Evolutionary conservation across 2,113 vertebrate genomes (phyloP), one percentile per base, ranked within the genome.

Genomic region (Spea bombifrons): DNA sequence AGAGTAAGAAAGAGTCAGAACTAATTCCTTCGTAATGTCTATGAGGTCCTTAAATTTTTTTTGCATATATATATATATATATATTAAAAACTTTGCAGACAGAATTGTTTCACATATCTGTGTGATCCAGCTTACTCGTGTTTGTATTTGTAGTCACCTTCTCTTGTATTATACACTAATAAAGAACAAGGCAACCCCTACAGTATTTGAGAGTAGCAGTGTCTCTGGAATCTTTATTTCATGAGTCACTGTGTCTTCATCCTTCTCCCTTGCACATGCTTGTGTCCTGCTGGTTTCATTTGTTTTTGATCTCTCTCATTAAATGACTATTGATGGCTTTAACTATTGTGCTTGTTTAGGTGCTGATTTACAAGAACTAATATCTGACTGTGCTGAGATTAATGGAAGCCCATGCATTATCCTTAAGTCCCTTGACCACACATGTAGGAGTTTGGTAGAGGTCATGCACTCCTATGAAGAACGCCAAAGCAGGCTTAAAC

Each of bases 301-400:
- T 94, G 91, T 93, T 94, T 94, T 91, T 94, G 92, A 94, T 94
- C 91, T 92, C 92, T 91, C 92, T 94, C 92, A 94, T 94, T 94
- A 94, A 92, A 93, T 92, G 90, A 90, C 92, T 92, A 92, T 93
- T 94, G 93, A 92, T 93, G 92, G 92, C 89, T 91, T 90, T 92
- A 93, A 92, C 91, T 85, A 92, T 94, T 94, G 92, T 94, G 90
- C 91, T 91, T 93, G 90, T 92, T 92, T 91, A 91, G 92, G 90
- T 92, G 88, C 90, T 91, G 92, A 94, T 94, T 94, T 93, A 94
- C 91, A 93, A 93, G 92, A 89, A 86, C 90, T 92, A 93, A 92
- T 91, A 92, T 93, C 92, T 93, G 90, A 90, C 92, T 93, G 91
- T 91, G 92, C 75, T 77, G 76, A 90, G 92, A 93, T 93, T 94